Percentiles rank a stretch among this genome's conserved stretches.
Conservation (phyloP, 2,888 invertebrate genomes). For the Uloborus plumipes region DNA sequence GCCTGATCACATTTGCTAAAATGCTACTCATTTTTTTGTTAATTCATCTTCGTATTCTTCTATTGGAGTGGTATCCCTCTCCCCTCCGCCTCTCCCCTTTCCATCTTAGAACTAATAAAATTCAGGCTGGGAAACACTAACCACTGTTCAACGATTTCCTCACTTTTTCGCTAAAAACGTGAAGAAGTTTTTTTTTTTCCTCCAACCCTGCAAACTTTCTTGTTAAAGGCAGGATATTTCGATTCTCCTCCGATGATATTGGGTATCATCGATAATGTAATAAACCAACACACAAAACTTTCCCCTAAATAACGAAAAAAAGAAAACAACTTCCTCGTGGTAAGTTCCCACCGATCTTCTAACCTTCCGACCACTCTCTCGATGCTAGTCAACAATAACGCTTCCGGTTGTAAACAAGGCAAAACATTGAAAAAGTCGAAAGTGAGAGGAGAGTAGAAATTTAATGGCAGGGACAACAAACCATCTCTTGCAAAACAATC, state of each 20-base stretch:
- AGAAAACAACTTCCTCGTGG: not conserved
- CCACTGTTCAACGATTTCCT: too few species aligned
- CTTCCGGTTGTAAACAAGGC: constrained; percentile 62
- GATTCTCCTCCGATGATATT: too few species aligned
- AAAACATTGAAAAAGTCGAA: constrained; percentile 39
- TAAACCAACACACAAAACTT: constrained; percentile 30
- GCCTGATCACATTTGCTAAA: too few species aligned
- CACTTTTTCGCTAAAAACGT: too few species aligned
- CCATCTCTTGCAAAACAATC: not conserved
- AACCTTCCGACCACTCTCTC: constrained; percentile 51
- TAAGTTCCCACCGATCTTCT: constrained; percentile 39
- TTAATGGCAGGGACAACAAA: constrained; percentile 24
- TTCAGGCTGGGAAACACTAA: too few species aligned
- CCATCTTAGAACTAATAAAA: too few species aligned
- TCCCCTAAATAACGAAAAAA: not conserved
- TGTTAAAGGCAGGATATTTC: not conserved
- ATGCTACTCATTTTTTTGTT: too few species aligned
- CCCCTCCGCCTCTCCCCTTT: too few species aligned
- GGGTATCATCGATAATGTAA: constrained; percentile 5
- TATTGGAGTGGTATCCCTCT: too few species aligned
- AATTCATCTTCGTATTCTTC: too few species aligned
- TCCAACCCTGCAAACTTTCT: not conserved
- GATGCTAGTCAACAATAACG: constrained; percentile 60
- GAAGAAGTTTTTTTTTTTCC: not conserved
- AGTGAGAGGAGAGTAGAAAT: constrained; percentile 50